A percentile compares a stretch with the other conserved stretches of the same genome.
phyloP scores from a whole-genome alignment of 1,140 invertebrate species.

The Doryteuthis pealeii region DNA sequence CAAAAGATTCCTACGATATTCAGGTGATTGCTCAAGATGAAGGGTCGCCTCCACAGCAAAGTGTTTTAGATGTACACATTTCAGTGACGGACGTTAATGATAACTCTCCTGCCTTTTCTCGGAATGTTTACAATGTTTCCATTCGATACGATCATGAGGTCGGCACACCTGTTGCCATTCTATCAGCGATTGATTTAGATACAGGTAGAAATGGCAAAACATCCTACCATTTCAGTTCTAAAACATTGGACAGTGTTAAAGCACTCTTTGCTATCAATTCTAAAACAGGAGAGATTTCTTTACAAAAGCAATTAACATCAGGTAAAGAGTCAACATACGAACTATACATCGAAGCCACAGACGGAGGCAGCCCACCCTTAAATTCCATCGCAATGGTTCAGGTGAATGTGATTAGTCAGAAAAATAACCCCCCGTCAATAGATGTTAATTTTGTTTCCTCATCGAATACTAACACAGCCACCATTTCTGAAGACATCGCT shows the following conservation, averaged over 20 bases:
- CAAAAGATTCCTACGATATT: slow-evolving; percentile 77
- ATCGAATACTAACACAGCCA: slow-evolving; percentile 20
- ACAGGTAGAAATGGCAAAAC: slow-evolving; percentile 46
- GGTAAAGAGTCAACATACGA: slow-evolving; percentile 26
- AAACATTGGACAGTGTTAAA: slow-evolving; percentile 86
- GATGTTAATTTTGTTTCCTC: slow-evolving; percentile 29
- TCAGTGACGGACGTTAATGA: slow-evolving; percentile 92
- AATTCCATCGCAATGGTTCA: slow-evolving; percentile 31
- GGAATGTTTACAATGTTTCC: slow-evolving; percentile 59
- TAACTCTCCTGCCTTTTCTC: slow-evolving; percentile 64
- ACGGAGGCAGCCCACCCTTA: slow-evolving; percentile 32
- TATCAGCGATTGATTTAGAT: slow-evolving; percentile 49
- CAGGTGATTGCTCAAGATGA: slow-evolving; percentile 86
- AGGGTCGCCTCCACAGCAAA: slow-evolving; percentile 61
- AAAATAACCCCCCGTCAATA: slow-evolving; percentile 48
- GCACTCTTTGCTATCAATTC: slow-evolving; percentile 78
- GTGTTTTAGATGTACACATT: slow-evolving; percentile 71
- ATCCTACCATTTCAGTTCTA: slow-evolving; percentile 72
- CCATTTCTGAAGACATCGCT: slow-evolving; percentile 78
- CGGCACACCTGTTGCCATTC: slow-evolving; percentile 32
- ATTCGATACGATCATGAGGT: slow-evolving; percentile 68
- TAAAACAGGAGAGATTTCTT: slow-evolving; percentile 30
- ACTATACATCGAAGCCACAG: slow-evolving; percentile 34
- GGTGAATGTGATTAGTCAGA: slow-evolving; percentile 44
- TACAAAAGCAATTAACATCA: slow-evolving; percentile 27